Percentiles rank a stretch among this genome's conserved stretches.
Evolutionary conservation across 2,888 invertebrate species (phyloP).

Genomic region (Drosophila pseudotalamancana): DNA sequence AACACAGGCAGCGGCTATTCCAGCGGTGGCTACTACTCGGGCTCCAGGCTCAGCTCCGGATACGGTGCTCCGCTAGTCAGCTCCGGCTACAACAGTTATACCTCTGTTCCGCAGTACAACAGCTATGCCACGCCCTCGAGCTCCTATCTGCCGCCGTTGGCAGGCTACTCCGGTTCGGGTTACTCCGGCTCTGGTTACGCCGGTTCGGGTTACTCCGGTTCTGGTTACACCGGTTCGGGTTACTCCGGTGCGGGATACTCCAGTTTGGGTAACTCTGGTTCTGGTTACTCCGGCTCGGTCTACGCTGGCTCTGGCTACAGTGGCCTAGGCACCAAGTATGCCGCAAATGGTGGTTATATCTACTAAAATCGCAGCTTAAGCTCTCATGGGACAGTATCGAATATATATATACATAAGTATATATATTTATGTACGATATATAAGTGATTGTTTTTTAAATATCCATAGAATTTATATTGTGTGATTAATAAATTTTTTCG

Average conservation of each 20-base stretch:
- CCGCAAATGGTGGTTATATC: constrained; percentile 75
- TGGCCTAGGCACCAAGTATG: constrained; percentile 75
- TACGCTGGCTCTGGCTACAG: constrained; percentile 41
- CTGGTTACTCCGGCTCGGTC: constrained; percentile 8
- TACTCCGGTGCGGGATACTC: no score
- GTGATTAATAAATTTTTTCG: constrained; percentile 7
- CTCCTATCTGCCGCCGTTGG: constrained; percentile 51
- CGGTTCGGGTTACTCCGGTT: no score
- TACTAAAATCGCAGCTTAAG: constrained; percentile 54
- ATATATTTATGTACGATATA: constrained; percentile 3
- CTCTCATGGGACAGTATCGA: background rate
- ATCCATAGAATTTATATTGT: background rate
- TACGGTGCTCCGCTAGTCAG: constrained; percentile 20
- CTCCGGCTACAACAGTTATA: constrained; percentile 52
- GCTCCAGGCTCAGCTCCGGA: constrained; percentile 22
- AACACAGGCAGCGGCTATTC: constrained; percentile 41
- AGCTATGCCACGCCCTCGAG: constrained; percentile 57
- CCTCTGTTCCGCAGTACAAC: constrained; percentile 54
- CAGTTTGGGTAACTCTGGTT: no score
- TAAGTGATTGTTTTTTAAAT: constrained; percentile 10
- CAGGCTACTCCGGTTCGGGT: constrained; percentile 30
- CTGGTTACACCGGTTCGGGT: background rate
- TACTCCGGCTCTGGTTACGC: no score
- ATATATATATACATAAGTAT: background rate
- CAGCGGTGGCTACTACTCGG: constrained; percentile 33